Base-by-base conservation (phyloP, 1,140 invertebrate genomes). In the Bombus breviceps region DNA sequence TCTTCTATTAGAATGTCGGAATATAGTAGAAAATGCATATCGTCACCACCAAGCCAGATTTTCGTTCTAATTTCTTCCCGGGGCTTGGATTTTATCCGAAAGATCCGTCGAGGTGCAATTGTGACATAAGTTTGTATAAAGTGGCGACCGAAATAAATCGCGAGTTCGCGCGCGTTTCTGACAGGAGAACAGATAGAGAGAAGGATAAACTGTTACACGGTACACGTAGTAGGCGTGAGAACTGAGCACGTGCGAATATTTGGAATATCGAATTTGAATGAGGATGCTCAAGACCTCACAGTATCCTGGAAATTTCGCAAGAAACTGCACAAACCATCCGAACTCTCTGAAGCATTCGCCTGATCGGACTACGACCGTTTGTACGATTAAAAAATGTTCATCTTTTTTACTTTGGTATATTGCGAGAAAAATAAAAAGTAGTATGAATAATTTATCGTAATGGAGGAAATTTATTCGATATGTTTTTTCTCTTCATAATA, bases 241-340 rank as follows among this genome's bases (percentile, higher is more conserved):
- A 79, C 53, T 32, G 37, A 79, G 66, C 75, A 59, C 28, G 83
- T 79, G 83, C 83, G 83, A 84, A 84, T 84, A 79, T 79, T 79
- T 72, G 53, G 83, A 71, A 84, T 84, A 84, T 79, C 75, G 83
- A 79, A 71, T 79, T 84, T 79, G 82, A 71, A 71, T 79, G 75
- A n/a, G n/a, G 47, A 78, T 66, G 57, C 37, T 53, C 75, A 34
- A 72, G 76, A 83, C 41, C 39, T 72, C 41, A 39, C 25, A 41
- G 34, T 69, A 71, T 84, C 53, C 68, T 72, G 47, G 83, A 62
- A 79, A 84, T 79, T 79, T 84, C 75, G 32, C 76, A 71, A 84
- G 75, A 79, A 84, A 71, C 68, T 84, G 37, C 66, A 62, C 37
- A 28, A 84, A 59, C 64, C 41, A 62, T 84, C 8, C n/a, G 22